Conservation (phyloP, 92 coral and sea anemone genomes). For the Phenganax stokvisi region DNA sequence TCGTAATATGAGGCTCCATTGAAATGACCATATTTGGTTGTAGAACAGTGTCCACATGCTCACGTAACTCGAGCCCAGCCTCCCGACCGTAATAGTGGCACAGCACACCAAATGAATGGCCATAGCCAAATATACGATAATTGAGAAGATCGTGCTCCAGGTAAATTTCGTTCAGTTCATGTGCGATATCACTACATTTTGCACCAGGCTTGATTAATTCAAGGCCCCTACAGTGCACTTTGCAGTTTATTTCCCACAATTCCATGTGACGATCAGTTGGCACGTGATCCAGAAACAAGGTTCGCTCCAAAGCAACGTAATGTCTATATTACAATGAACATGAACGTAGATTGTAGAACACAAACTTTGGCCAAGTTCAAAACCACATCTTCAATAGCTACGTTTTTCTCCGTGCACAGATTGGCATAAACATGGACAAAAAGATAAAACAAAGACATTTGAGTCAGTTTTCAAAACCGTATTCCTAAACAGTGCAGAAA, state of each 20-base stretch:
- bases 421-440: too few relatives aligned
- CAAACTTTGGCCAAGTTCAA: neutral
- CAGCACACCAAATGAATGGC: slow-evolving; percentile 86
- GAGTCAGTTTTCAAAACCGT: too few relatives aligned
- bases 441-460: too few relatives aligned
- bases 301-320: slow-evolving; percentile 76
- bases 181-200: slow-evolving; percentile 74
- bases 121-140: slow-evolving; percentile 83
- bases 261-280: slow-evolving; percentile 84
- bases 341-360: neutral
- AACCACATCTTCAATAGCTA: neutral
- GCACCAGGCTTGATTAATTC: slow-evolving; percentile 78
- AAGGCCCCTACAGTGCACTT: slow-evolving; percentile 77
- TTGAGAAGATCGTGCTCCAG: slow-evolving; percentile 61
- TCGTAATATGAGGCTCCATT: slow-evolving; percentile 90
- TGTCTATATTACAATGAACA: slow-evolving; percentile 38
- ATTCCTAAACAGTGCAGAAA: too few relatives aligned
- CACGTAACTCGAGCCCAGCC: slow-evolving; percentile 84
- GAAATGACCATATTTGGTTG: slow-evolving; percentile 88
- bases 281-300: slow-evolving; percentile 81
- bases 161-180: slow-evolving; percentile 73
- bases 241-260: slow-evolving; percentile 78
- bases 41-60: slow-evolving; percentile 70
- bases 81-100: slow-evolving; percentile 91
- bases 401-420: too few relatives aligned